Conservation (phyloP, 2,888 invertebrate genomes). For the Diarsia rubi region DNA sequence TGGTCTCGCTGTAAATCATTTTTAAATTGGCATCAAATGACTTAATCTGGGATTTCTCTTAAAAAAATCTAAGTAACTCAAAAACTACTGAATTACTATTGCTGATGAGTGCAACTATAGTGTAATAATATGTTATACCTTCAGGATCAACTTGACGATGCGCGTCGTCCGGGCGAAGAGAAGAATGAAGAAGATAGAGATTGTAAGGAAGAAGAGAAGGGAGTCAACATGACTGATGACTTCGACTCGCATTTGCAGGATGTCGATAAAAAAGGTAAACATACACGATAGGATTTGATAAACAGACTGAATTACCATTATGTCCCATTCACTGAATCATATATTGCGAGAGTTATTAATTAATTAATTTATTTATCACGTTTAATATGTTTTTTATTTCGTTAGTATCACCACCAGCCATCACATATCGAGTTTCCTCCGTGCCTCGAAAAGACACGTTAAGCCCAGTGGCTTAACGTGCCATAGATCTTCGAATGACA, state of each 20-base stretch:
- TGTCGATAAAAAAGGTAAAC: conserved; percentile 92
- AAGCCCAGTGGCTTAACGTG: too few relatives aligned
- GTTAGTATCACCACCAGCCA: not conserved
- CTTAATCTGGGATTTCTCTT: too few relatives aligned
- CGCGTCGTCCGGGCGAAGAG: conserved; percentile 94
- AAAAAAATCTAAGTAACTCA: too few relatives aligned
- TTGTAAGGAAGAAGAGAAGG: conserved; percentile 97
- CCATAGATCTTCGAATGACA: not conserved
- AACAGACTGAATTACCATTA: not conserved
- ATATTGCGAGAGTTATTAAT: not conserved
- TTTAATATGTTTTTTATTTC: not conserved
- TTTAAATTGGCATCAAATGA: too few relatives aligned
- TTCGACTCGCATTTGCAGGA: conserved; percentile 97
- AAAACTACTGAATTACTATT: not conserved
- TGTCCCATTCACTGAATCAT: not conserved
- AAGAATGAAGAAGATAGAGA: conserved; percentile 94
- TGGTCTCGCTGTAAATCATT: too few relatives aligned
- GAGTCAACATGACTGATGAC: conserved; percentile 98
- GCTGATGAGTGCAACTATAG: not conserved
- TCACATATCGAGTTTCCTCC: not conserved
- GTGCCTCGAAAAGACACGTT: not conserved
- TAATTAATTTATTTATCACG: too few relatives aligned
- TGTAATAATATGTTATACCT: conserved; percentile 72
- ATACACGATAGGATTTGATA: not conserved
- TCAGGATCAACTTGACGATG: conserved; percentile 98